Evolutionary conservation across 2,113 vertebrate species (phyloP), one percentile per base, ranked within the genome.

Genomic region (Pterocles burchelli): DNA sequence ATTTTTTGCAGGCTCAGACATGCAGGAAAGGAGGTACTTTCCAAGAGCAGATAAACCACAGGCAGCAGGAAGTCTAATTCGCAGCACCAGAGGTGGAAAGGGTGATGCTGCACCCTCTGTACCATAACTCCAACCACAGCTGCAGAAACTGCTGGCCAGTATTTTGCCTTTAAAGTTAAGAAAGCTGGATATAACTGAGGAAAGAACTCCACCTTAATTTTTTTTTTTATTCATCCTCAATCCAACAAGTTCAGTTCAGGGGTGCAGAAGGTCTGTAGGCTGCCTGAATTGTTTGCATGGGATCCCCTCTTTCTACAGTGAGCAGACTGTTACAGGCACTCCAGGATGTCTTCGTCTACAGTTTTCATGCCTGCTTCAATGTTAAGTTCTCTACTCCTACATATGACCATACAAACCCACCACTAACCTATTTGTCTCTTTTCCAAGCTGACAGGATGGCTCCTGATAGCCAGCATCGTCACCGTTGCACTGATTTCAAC

Each of bases 371-470:
- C 31, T 81, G n/a, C 34, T 65, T 81, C 48, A 33, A 3, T 11
- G 2, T 22, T 55, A 52, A 33, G 6, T 41, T 79, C 31, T 54
- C 10, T 61, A 15, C 10, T 25, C 4, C 9, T 36, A 57, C 21
- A 10, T 7, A 26, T 4, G 36, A 13, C 25, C 14, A 6, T 46
- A 43, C 51, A 75, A 72, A 78, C 11, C 6, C 11, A 29, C 11
- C 12, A 2, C 24, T 79, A 80, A 86, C 48, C 49, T 18, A 73
- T 36, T 38, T 51, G 1, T 75, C 13, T 74, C 48, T 95, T 95
- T 94, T 43, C n/a, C 71, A 88, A 99, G 99, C 55, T 99, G 26
- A 13, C 97, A 16, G 99, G 98, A 16, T 98, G 98, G 98, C 3
- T 97, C 66, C 87, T 99, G 92, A 98, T 99, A 57, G 74, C 96